A percentile compares a stretch with the other conserved stretches of the same genome.
These are phyloP conservation scores for Pandemis cinnamomeana DNA, from an alignment of 2,888 invertebrate genomes.

Conservation along the genomic window DNA sequence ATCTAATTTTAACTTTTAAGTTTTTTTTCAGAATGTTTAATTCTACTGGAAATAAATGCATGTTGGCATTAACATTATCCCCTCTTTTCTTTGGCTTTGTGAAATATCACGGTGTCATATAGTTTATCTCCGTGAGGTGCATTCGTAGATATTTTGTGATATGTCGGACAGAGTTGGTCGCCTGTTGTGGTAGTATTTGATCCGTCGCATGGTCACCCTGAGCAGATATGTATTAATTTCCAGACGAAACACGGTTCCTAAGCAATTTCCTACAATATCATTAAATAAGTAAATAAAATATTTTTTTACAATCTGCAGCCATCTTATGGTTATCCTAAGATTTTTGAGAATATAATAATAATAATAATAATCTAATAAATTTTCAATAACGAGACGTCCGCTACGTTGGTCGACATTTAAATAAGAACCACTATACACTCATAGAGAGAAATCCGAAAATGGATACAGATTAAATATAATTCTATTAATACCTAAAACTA, in stretches of 20 bases:
- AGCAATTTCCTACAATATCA: slow-evolving; percentile 76
- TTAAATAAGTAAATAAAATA: slow-evolving; percentile 77
- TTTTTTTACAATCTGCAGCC: slow-evolving; percentile 81
- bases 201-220: slow-evolving; percentile 67
- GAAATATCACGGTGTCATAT: slow-evolving; percentile 81
- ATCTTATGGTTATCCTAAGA: slow-evolving; percentile 83
- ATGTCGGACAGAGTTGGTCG: slow-evolving; percentile 65
- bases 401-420: slow-evolving; percentile 84
- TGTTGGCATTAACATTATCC: slow-evolving; percentile 62
- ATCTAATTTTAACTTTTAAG: slow-evolving; percentile 37
- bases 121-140: slow-evolving; percentile 57
- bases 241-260: slow-evolving; percentile 69
- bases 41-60: slow-evolving; percentile 73
- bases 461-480: slow-evolving; percentile 83
- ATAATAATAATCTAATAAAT: slow-evolving; percentile 82
- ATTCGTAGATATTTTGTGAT: slow-evolving; percentile 71
- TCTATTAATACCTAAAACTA: slow-evolving; percentile 82
- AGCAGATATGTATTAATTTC: slow-evolving; percentile 74
- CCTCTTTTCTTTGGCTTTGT: slow-evolving; percentile 81
- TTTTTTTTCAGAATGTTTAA: slow-evolving; percentile 54
- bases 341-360: slow-evolving; percentile 76
- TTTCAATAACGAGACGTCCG: slow-evolving; percentile 82
- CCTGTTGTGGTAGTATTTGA: slow-evolving; percentile 56
- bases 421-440: slow-evolving; percentile 84
- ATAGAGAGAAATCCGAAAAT: slow-evolving; percentile 84